Evolutionary conservation across 2,113 vertebrate species (phyloP).

Genomic region (Oceanodroma tethys): DNA sequence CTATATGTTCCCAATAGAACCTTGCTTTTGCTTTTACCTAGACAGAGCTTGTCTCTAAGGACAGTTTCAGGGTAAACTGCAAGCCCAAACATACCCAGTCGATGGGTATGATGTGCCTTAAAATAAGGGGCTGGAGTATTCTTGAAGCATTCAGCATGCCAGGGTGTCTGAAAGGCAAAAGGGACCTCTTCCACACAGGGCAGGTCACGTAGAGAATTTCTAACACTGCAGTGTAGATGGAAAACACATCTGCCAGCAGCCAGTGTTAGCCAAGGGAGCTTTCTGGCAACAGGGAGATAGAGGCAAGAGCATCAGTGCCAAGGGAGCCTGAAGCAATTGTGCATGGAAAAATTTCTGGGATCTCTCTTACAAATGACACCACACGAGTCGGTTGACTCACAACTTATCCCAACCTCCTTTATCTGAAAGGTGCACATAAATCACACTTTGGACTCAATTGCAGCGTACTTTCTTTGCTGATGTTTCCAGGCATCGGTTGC

Average conservation of each 20-base stretch:
- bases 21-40: neutral
- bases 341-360: conserved; percentile 21
- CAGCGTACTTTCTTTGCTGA: neutral
- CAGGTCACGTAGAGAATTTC: neutral
- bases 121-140: neutral
- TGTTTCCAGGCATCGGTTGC: neutral
- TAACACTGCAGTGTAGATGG: neutral
- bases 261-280: neutral
- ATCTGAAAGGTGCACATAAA: conserved; percentile 1
- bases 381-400: neutral
- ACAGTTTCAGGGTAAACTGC: neutral
- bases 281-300: neutral
- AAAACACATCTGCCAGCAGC: conserved; percentile 32
- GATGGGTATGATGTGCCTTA: neutral
- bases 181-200: neutral
- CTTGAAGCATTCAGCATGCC: neutral
- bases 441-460: neutral
- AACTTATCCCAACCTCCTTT: neutral
- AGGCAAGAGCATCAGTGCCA: neutral
- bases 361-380: neutral
- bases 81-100: neutral
- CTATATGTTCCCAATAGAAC: neutral
- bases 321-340: neutral
- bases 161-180: neutral
- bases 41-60: neutral